These are phyloP conservation scores for Aproaerema taeniolella DNA, from an alignment of 2,888 invertebrate genomes.

Conservation along the genomic window DNA sequence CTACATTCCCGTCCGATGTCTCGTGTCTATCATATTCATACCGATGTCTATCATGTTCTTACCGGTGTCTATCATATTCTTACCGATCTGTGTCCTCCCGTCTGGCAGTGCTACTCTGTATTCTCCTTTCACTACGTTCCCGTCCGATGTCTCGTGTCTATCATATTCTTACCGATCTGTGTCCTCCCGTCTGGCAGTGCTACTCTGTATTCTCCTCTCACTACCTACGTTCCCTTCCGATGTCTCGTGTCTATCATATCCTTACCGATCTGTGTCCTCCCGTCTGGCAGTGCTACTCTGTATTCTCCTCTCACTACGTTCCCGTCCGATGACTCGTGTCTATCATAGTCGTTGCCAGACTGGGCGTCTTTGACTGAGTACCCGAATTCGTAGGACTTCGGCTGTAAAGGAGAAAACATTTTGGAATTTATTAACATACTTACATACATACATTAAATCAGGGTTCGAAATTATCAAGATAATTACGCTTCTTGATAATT, in stretches of 20 bases:
- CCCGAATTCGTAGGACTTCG: conserved; percentile 87
- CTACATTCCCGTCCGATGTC: conserved; percentile 84
- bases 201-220: conserved; percentile 82
- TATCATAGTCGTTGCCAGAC: conserved; percentile 84
- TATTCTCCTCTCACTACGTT: conserved; percentile 84
- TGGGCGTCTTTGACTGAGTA: conserved; percentile 88
- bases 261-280: conserved; percentile 80
- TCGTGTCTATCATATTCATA: conserved; percentile 85
- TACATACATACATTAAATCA: too few species aligned
- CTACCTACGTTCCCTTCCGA: conserved; percentile 85
- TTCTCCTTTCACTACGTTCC: conserved; percentile 83
- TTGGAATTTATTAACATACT: too few species aligned
- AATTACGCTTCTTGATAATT: too few species aligned
- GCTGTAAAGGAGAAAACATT: too few species aligned
- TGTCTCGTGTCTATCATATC: too few species aligned
- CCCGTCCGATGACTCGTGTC: conserved; percentile 84
- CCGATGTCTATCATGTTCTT: too few species aligned
- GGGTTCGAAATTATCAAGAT: background rate
- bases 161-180: too few species aligned
- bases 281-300: conserved; percentile 81
- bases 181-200: too few species aligned
- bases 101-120: conserved; percentile 82
- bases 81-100: conserved; percentile 81
- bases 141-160: conserved; percentile 83
- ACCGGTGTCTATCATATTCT: too few species aligned